These are phyloP conservation scores for Rhinophrynus dorsalis DNA, from an alignment of 2,797 vertebrate genomes.

Conservation along the genomic window DNA sequence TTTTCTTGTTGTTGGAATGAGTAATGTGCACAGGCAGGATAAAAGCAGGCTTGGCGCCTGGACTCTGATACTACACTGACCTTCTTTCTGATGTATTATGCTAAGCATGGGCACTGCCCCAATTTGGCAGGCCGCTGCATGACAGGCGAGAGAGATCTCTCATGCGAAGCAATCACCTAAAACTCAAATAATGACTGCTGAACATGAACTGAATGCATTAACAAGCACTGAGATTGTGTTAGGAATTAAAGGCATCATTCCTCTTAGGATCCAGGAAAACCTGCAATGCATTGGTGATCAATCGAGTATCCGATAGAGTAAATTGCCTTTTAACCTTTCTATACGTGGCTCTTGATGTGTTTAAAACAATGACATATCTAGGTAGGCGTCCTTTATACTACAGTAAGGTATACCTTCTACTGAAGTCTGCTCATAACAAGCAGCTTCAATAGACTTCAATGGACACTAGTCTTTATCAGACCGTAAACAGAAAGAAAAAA, in stretches of 20 bases:
- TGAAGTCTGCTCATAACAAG: too few relatives aligned
- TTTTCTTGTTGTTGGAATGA: slow-evolving; percentile 21
- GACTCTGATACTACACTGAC: slow-evolving; percentile 35
- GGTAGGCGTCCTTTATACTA: too few relatives aligned
- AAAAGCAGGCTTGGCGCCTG: slow-evolving; percentile 32
- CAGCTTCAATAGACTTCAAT: too few relatives aligned
- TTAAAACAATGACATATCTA: too few relatives aligned
- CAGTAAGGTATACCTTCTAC: too few relatives aligned
- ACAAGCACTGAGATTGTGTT: neutral
- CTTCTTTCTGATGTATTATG: slow-evolving; percentile 46
- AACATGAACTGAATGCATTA: slow-evolving; percentile 32
- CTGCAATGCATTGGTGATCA: too few relatives aligned
- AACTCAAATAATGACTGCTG: slow-evolving; percentile 32
- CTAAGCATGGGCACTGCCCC: slow-evolving; percentile 46
- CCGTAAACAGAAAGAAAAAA: too few relatives aligned
- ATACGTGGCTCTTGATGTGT: too few relatives aligned
- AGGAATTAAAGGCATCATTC: neutral
- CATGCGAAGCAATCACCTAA: slow-evolving; percentile 42
- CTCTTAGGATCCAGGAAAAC: neutral
- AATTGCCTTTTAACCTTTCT: too few relatives aligned
- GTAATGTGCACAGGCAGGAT: slow-evolving; percentile 30
- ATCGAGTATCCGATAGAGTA: too few relatives aligned
- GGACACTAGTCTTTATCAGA: too few relatives aligned
- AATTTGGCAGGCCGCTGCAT: slow-evolving; percentile 37
- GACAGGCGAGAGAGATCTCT: slow-evolving; percentile 39